Conservation (phyloP, 1,140 invertebrate species). For the Rhynchophorus ferrugineus region DNA sequence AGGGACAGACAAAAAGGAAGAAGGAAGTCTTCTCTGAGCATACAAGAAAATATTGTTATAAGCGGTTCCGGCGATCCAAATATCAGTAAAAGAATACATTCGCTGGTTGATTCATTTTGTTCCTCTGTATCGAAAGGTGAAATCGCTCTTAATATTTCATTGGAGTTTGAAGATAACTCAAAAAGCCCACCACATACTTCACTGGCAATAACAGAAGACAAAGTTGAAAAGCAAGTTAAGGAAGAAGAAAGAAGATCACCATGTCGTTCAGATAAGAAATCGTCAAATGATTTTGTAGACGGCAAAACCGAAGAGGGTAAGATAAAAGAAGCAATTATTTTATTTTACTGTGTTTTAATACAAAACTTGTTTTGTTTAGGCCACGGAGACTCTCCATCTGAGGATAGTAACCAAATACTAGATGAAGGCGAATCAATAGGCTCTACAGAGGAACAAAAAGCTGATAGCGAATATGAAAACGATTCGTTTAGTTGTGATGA, state of each 20-base stretch:
- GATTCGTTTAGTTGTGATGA: constrained; percentile 34
- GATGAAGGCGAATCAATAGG: constrained; percentile 34
- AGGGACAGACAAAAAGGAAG: constrained; percentile 5
- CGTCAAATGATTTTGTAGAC: too few relatives aligned
- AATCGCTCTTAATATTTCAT: constrained; percentile 22
- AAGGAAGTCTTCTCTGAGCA: constrained; percentile 18
- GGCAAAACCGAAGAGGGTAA: too few relatives aligned
- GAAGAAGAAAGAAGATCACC: too few relatives aligned
- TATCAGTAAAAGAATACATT: constrained; percentile 17
- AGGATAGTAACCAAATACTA: constrained; percentile 33
- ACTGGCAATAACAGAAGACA: too few relatives aligned
- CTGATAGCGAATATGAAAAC: constrained; percentile 26
- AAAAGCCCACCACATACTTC: too few relatives aligned
- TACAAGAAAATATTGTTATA: constrained; percentile 23
- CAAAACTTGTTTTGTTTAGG: too few relatives aligned
- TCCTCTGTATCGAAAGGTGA: constrained; percentile 20
- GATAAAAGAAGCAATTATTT: too few relatives aligned
- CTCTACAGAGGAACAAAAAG: constrained; percentile 10
- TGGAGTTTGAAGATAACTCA: constrained; percentile 21
- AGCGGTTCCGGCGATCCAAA: constrained; percentile 13
- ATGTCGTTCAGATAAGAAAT: too few relatives aligned
- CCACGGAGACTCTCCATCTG: constrained; percentile 33
- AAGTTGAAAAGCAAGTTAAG: too few relatives aligned
- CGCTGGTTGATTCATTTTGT: constrained; percentile 21
- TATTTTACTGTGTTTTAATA: too few relatives aligned